These are phyloP conservation scores for Agrotis ipsilon DNA, from an alignment of 2,888 invertebrate genomes.

Conservation along the genomic window DNA sequence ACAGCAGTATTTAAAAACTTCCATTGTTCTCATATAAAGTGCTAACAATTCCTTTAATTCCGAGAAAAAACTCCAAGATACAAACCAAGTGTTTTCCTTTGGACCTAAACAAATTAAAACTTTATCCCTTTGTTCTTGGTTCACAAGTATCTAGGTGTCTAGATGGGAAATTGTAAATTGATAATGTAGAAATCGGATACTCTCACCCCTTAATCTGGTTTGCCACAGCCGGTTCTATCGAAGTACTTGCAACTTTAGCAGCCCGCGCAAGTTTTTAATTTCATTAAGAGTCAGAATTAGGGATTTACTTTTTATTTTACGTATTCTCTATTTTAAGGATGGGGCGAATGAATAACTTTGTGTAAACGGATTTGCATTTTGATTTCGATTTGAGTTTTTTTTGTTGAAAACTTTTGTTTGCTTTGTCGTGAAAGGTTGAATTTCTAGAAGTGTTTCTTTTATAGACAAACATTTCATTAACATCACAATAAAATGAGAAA, in stretches of 20 bases:
- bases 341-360: conserved; percentile 75
- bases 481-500: neutral
- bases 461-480: conserved; percentile 1
- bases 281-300: conserved; percentile 78
- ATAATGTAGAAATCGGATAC: conserved; percentile 75
- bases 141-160: conserved; percentile 63
- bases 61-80: conserved; percentile 30
- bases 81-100: conserved; percentile 35
- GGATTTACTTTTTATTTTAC: conserved; percentile 70
- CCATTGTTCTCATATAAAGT: conserved; percentile 21
- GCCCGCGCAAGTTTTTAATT: conserved; percentile 80
- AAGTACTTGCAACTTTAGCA: conserved; percentile 72
- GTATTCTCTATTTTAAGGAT: conserved; percentile 71
- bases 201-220: conserved; percentile 65
- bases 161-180: conserved; percentile 74
- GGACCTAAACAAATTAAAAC: conserved; percentile 57
- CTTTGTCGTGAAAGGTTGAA: conserved; percentile 6
- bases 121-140: conserved; percentile 51
- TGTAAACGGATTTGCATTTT: conserved; percentile 74
- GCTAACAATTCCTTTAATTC: conserved; percentile 23
- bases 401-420: conserved; percentile 17
- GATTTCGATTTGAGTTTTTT: conserved; percentile 56
- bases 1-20: conserved; percentile 19
- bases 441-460: neutral
- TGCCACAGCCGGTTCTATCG: conserved; percentile 62